These are phyloP conservation scores for Drosophila silvestris DNA, from an alignment of 2,888 invertebrate genomes.

Conservation along the genomic window DNA sequence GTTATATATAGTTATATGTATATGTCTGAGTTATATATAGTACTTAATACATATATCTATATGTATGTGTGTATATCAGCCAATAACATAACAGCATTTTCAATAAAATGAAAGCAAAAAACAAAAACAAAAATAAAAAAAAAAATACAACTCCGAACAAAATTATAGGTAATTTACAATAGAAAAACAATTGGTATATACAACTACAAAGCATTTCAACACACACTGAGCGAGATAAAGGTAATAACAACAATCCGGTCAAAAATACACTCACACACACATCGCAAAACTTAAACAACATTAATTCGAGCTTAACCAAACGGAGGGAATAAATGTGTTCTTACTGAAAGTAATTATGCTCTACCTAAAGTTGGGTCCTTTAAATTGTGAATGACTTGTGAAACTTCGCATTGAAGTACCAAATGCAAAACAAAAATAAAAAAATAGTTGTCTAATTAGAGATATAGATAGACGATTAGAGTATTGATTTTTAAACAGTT, in stretches of 20 bases:
- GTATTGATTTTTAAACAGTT: neutral
- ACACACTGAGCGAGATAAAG: slow-evolving; percentile 14
- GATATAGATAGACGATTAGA: neutral
- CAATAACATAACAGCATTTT: slow-evolving; percentile 54
- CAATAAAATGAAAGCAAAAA: slow-evolving; percentile 58
- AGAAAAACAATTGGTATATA: slow-evolving; percentile 13
- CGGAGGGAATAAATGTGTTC: neutral
- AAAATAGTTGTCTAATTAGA: neutral
- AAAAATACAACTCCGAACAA: slow-evolving; percentile 44
- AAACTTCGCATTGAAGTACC: neutral
- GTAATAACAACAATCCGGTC: slow-evolving; percentile 14
- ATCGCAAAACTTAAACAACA: neutral
- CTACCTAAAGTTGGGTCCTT: neutral
- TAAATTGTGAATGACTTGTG: neutral
- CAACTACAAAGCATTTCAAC: slow-evolving; percentile 9
- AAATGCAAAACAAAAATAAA: neutral
- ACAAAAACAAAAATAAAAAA: slow-evolving; percentile 43
- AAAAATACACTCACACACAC: slow-evolving; percentile 7
- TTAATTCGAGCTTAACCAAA: slow-evolving; percentile 13
- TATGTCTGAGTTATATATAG: slow-evolving; percentile 24
- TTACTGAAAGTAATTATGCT: neutral
- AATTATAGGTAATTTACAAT: slow-evolving; percentile 43
- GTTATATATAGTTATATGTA: slow-evolving; percentile 20
- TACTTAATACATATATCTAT: slow-evolving; percentile 22
- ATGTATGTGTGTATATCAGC: slow-evolving; percentile 35